Percentiles rank a stretch among this genome's conserved stretches.
Conservation (phyloP, 2,888 invertebrate genomes). For the Luperina nickerlii region DNA sequence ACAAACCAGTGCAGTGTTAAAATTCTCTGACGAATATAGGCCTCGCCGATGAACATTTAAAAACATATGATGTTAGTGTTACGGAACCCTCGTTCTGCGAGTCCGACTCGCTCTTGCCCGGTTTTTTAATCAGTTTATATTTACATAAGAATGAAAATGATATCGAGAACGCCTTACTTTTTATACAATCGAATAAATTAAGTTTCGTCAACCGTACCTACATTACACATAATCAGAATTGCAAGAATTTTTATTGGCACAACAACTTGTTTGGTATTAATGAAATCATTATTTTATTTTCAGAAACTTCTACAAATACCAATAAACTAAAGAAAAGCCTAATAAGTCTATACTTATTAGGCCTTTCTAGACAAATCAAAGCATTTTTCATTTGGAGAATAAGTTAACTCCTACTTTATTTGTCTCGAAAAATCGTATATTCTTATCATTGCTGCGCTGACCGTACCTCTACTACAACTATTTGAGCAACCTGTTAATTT, state of each 20-base stretch:
- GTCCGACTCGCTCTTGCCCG: too few relatives aligned
- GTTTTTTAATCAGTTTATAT: conserved; percentile 20
- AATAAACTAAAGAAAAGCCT: too few relatives aligned
- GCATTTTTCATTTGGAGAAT: neutral
- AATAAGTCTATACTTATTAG: too few relatives aligned
- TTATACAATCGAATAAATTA: conserved; percentile 38
- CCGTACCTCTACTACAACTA: conserved; percentile 53
- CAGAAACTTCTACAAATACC: too few relatives aligned
- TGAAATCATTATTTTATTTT: neutral
- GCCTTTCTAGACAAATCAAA: neutral
- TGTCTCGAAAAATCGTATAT: neutral
- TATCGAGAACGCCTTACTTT: conserved; percentile 46
- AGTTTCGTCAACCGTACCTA: conserved; percentile 23
- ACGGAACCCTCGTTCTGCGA: too few relatives aligned
- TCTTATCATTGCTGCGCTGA: conserved; percentile 38
- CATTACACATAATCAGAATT: conserved; percentile 8
- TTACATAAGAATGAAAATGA: conserved; percentile 41
- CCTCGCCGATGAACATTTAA: too few relatives aligned
- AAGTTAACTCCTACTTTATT: neutral
- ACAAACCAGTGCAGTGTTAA: too few relatives aligned
- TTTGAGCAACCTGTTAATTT: conserved; percentile 72
- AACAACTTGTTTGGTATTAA: neutral
- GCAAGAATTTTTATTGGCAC: conserved; percentile 15
- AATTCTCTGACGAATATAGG: too few relatives aligned
- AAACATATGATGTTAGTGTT: too few relatives aligned